Base-by-base conservation (phyloP, 2,888 invertebrate species). In the Drosophila falleni region DNA sequence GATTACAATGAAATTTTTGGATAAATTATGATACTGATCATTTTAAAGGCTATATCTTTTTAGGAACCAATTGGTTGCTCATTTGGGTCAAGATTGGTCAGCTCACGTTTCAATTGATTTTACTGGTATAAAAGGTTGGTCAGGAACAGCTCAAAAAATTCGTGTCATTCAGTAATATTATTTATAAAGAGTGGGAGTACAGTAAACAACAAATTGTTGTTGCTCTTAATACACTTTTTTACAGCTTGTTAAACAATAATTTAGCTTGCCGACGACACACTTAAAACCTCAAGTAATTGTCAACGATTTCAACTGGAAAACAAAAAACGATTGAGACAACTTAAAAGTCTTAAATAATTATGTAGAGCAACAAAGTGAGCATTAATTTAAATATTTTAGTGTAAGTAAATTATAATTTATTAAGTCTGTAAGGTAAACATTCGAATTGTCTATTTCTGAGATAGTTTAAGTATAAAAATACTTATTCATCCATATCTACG, bases 171-270 rank as follows among this genome's bases (percentile, higher is more conserved):
- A 42, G 35, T 15, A 10, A 23, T 19, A 11, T 4, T 23, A 23
- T 15, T 15, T 6, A 47, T 13, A 10, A 9, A 4, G 54, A 51
- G 79, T 81, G 79, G 82, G 79, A 61, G 79, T 41, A 39, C 44
- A 35, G 33, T 47, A 64, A 64, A 35, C 73, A 73, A 56, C 79
- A 81, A 78, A 78, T 78, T 78, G 59, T 66, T 70, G 78, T 78
- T 78, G 46, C 63, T 39, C 65, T 37, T 68, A 62, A 65, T 72
- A 68, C 44, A 49, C 26, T 61, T 74, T 78, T 78, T 74, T 71
- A 79, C 68, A 79, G 79, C 69, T 71, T 75, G 80, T 79, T 80
- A 42, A 80, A 53, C 71, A 81, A 56, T 56, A 15, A 44, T 23
- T 42, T 55, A 19, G 10, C 55, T 9, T 3, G 31, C 42, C 19